These are phyloP conservation scores for Lucinisca nassula DNA, from an alignment of 2,888 invertebrate species.

Conservation along the genomic window DNA sequence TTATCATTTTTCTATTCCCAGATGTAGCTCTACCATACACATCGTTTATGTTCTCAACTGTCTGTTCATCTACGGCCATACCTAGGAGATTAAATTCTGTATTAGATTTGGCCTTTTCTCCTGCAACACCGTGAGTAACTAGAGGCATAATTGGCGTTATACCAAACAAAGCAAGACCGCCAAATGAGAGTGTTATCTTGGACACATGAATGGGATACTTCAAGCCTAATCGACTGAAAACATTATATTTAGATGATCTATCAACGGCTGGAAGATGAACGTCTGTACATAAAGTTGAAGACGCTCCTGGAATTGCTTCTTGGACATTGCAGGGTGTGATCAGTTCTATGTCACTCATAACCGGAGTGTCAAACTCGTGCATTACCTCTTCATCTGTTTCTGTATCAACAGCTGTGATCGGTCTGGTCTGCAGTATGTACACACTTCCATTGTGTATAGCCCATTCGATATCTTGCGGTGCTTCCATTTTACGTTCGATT, in stretches of 20 bases:
- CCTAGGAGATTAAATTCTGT: not conserved
- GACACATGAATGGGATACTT: not conserved
- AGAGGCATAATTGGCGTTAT: not conserved
- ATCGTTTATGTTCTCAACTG: not conserved
- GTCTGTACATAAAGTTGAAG: not conserved
- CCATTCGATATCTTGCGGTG: constrained; percentile 33
- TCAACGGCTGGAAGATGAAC: not conserved
- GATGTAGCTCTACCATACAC: not conserved
- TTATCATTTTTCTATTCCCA: not conserved
- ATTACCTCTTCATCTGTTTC: constrained; percentile 26
- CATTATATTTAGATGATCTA: not conserved
- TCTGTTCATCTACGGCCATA: not conserved
- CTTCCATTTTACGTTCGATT: not conserved
- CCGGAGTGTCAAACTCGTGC: constrained; percentile 41
- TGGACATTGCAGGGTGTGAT: constrained; percentile 22
- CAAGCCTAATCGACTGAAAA: not conserved
- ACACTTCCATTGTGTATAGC: not conserved
- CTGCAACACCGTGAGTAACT: not conserved
- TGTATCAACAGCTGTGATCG: constrained; percentile 3
- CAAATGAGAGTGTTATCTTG: not conserved
- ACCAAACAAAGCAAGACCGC: not conserved
- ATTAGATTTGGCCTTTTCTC: not conserved
- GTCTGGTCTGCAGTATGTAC: constrained; percentile 27
- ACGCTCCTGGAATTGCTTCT: constrained; percentile 25
- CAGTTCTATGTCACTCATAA: not conserved